phyloP scores from a whole-genome alignment of 2,797 vertebrate genomes.

The Steatocranus sp. region DNA sequence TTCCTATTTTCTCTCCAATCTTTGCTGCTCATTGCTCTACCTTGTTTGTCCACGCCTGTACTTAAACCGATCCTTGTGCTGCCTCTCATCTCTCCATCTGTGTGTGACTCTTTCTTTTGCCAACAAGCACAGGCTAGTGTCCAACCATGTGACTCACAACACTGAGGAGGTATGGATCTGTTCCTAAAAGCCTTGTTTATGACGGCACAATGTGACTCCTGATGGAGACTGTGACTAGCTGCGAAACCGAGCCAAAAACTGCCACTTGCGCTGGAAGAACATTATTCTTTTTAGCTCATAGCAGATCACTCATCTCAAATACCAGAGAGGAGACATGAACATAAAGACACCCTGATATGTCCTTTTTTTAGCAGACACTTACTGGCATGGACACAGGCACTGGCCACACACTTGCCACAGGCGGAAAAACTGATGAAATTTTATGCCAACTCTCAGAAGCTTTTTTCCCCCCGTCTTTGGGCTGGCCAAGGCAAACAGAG shows the following conservation, averaged over 20 bases:
- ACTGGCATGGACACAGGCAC: not conserved
- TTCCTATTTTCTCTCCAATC: not conserved
- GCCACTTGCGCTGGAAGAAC: not conserved
- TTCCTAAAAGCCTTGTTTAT: slow-evolving; percentile 16
- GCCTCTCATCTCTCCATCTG: slow-evolving; percentile 21
- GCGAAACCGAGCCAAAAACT: not conserved
- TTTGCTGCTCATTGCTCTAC: not conserved
- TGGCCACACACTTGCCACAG: slow-evolving; percentile 10
- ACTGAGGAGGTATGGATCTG: slow-evolving; percentile 5
- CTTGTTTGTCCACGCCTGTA: slow-evolving; percentile 6
- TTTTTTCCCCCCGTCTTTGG: not conserved
- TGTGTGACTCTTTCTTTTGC: slow-evolving; percentile 24
- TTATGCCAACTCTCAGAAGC: slow-evolving; percentile 43
- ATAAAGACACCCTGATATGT: not conserved
- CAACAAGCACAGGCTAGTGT: slow-evolving; percentile 20
- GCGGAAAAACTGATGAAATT: slow-evolving; percentile 32
- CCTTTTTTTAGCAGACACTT: not conserved
- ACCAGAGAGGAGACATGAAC: not conserved
- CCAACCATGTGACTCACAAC: slow-evolving; percentile 26
- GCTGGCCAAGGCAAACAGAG: slow-evolving; percentile 27
- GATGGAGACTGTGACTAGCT: not conserved
- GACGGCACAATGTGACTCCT: not conserved
- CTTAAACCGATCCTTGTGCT: slow-evolving; percentile 18
- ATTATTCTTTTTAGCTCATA: not conserved
- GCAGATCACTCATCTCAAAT: not conserved